These are phyloP conservation scores for Xyrichtys novacula DNA, from an alignment of 2,797 vertebrate genomes.

Conservation along the genomic window DNA sequence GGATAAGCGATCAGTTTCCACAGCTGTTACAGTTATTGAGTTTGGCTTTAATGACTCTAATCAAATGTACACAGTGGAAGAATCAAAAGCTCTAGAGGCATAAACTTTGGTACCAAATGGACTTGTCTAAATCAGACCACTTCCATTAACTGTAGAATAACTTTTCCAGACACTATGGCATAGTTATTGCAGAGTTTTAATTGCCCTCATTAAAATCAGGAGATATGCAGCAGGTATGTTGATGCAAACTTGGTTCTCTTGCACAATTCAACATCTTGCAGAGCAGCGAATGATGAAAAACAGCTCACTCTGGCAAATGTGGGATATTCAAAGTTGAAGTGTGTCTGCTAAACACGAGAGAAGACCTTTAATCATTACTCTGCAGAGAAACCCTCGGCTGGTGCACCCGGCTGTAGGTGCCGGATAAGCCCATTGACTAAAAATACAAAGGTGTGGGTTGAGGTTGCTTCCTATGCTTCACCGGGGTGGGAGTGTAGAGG, in stretches of 20 bases:
- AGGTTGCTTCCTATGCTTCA: slow-evolving; percentile 30
- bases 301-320: background rate
- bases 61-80: no score
- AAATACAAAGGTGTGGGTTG: slow-evolving; percentile 48
- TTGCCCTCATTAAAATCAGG: no score
- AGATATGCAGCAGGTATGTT: no score
- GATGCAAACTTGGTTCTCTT: background rate
- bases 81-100: background rate
- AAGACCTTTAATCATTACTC: slow-evolving; percentile 9
- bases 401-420: slow-evolving; percentile 23
- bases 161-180: background rate
- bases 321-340: background rate
- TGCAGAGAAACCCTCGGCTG: slow-evolving; percentile 15
- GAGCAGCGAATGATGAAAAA: background rate
- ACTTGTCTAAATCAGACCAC: background rate
- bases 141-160: background rate
- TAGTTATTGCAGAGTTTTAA: background rate
- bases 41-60: no score
- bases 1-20: no score
- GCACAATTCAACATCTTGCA: background rate
- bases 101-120: background rate
- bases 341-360: background rate
- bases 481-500: slow-evolving; percentile 11
- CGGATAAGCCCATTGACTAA: slow-evolving; percentile 37
- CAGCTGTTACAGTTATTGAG: no score